Conservation (phyloP, 2,888 invertebrate genomes). For the Epinotia bilunana region DNA sequence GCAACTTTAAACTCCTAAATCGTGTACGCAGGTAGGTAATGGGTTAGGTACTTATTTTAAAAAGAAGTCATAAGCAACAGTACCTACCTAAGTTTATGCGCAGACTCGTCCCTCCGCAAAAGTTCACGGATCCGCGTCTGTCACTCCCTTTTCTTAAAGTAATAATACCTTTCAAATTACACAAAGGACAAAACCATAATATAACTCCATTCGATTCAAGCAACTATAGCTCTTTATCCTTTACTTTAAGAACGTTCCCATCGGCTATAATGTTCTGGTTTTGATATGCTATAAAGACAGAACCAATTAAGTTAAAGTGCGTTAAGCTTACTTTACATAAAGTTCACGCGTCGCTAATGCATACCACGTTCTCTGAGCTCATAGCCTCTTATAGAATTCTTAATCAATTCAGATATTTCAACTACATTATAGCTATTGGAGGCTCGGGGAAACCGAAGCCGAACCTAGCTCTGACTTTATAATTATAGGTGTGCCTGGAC, state of each 20-base stretch:
- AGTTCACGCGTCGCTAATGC: conserved; percentile 79
- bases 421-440: conserved; percentile 66
- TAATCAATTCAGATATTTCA: conserved; percentile 69
- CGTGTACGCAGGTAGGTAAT: no score
- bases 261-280: background rate
- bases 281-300: conserved; percentile 11
- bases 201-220: background rate
- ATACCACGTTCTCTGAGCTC: conserved; percentile 82
- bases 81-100: background rate
- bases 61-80: background rate
- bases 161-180: conserved; percentile 17
- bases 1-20: no score
- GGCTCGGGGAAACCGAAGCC: conserved; percentile 50
- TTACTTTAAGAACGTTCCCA: background rate
- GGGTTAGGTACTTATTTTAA: no score
- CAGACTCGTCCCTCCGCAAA: background rate
- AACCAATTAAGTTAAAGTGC: conserved; percentile 41
- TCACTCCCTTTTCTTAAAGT: conserved; percentile 18
- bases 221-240: background rate
- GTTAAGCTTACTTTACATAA: conserved; percentile 75
- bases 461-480: conserved; percentile 69
- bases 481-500: conserved; percentile 75
- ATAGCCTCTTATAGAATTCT: conserved; percentile 80
- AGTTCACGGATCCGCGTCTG: background rate
- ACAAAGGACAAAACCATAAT: background rate